Base-by-base conservation (phyloP, 2,888 invertebrate species). In the Nezara viridula region DNA sequence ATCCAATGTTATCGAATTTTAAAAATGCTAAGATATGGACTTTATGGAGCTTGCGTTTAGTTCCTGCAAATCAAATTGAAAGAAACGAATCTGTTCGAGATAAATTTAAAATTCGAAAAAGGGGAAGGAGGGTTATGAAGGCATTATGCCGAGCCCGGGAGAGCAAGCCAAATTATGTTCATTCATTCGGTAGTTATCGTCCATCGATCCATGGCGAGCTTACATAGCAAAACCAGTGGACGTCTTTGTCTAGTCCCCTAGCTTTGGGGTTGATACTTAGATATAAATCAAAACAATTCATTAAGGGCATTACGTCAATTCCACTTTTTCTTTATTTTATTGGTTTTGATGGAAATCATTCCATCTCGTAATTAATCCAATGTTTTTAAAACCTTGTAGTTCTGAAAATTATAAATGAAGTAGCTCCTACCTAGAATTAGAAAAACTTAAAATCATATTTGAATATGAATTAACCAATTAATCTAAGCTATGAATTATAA, bases 81-180 rank as follows among this genome's bases (percentile, higher is more conserved):
- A 55, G 24, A 24, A n/a, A 55, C 24, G 14, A 60, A 60, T n/a
- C 2, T n/a, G 60, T 32, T 66, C 2, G 0, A 12, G 66, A 19
- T 66, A 66, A 66, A 66, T 66, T 32, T 32, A 66, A 66, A 66
- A 66, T 32, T 66, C 32, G 32, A 1, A 16, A 66, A 32, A 0
- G 4, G 66, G 60, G 19, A 0, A 2, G 14, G 32, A 19, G 16
- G 9, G 32, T 32, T 66, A 27, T 6, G 3, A 27, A 14, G 0
- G 60, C 14, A 60, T 60, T 32, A 32, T 32, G 66, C 5, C 19
- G 32, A 19, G 66, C 32, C 6, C 0, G 12, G 32, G 66, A 66
- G 66, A 66, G 66, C 32, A 66, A 66, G 66, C 32, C 27, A 66
- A 66, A 66, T 66, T 66, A 66, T 66, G 32, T 66, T 32, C 66